Conservation (phyloP, 2,797 vertebrate genomes). For the Mustela erminea region DNA sequence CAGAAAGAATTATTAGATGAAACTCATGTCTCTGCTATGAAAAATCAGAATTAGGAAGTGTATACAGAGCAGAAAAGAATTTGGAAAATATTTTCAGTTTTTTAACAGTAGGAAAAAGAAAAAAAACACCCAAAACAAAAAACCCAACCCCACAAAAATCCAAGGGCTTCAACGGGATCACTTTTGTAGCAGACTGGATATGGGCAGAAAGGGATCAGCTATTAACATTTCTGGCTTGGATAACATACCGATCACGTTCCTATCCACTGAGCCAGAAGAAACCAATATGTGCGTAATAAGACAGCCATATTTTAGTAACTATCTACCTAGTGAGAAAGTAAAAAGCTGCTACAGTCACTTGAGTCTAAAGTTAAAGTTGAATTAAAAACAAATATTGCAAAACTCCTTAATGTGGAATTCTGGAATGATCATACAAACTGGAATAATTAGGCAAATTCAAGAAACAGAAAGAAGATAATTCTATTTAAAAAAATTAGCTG, state of each 20-base stretch:
- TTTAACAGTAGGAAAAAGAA: background rate
- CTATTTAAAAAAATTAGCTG: background rate
- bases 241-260: background rate
- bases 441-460: slow-evolving; percentile 5
- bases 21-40: background rate
- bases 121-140: background rate
- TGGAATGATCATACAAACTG: background rate
- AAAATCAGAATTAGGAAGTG: slow-evolving; percentile 47
- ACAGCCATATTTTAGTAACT: background rate
- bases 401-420: slow-evolving; percentile 50
- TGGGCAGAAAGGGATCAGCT: background rate
- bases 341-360: background rate
- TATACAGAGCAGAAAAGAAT: background rate
- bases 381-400: background rate
- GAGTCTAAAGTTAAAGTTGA: background rate
- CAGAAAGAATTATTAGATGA: background rate
- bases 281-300: background rate
- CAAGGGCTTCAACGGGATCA: background rate
- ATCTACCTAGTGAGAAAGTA: background rate
- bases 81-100: slow-evolving; percentile 39
- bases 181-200: background rate
- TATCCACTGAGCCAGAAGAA: background rate
- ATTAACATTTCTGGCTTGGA: background rate
- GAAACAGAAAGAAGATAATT: background rate
- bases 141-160: background rate